These are phyloP conservation scores for Pemphredon lugubris DNA, from an alignment of 2,888 invertebrate species.

Conservation along the genomic window DNA sequence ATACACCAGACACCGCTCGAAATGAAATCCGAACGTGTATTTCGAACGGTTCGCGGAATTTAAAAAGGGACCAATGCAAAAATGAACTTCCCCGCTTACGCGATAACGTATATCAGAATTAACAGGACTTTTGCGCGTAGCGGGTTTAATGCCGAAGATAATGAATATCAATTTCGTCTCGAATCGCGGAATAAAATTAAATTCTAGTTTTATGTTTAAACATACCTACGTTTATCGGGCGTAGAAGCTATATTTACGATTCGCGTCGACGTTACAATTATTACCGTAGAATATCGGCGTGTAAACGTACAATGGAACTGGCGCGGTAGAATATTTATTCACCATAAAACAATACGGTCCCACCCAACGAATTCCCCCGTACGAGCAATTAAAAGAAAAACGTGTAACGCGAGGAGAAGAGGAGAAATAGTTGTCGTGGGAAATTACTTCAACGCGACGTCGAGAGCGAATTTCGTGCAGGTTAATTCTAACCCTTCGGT, in stretches of 20 bases:
- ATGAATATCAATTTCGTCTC: neutral
- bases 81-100: slow-evolving; percentile 17
- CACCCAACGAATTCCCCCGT: no score
- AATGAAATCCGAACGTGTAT: slow-evolving; percentile 7
- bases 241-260: no score
- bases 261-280: no score
- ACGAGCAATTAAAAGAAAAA: no score
- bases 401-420: no score
- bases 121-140: neutral
- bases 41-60: neutral
- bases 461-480: neutral
- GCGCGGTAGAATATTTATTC: no score
- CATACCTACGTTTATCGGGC: no score
- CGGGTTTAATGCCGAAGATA: neutral
- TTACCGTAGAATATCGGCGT: no score
- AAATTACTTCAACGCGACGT: no score
- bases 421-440: no score
- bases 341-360: no score
- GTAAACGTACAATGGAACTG: no score
- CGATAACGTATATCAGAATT: slow-evolving; percentile 13
- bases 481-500: neutral
- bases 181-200: neutral
- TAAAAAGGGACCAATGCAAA: neutral
- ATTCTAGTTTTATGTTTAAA: neutral
- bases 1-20: neutral